Evolutionary conservation across 30 jellyfish, hydroid and myxozoan species (phyloP).

Genomic region (Turritopsis dohrnii): DNA sequence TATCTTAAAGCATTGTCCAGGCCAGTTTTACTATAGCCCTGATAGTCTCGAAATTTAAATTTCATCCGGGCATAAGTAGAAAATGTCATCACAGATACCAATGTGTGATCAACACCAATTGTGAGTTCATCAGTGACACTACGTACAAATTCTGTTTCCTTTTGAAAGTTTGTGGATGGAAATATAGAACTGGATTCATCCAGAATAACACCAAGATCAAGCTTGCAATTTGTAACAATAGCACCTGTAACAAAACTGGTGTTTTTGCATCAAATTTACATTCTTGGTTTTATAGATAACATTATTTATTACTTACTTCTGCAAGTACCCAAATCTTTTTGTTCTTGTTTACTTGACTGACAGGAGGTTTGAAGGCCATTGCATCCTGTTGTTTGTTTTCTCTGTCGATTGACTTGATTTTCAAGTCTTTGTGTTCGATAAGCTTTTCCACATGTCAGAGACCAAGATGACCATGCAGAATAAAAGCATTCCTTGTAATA

Average conservation of each 20-base stretch:
- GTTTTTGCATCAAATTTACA: not conserved
- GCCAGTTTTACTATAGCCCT: constrained; percentile 42
- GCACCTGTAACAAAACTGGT: not conserved
- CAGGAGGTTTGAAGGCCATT: constrained; percentile 24
- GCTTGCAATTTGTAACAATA: constrained; percentile 14
- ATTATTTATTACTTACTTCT: not conserved
- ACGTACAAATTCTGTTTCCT: constrained; percentile 49
- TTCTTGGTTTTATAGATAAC: too few species aligned
- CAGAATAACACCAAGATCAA: constrained; percentile 59
- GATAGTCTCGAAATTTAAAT: constrained; percentile 43
- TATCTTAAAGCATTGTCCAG: constrained; percentile 38
- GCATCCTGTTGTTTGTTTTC: constrained; percentile 18
- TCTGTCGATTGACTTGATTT: not conserved
- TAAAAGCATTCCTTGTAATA: constrained; percentile 20
- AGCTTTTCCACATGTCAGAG: constrained; percentile 17
- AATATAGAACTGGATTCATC: constrained; percentile 61
- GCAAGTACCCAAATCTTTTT: constrained; percentile 13
- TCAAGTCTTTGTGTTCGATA: not conserved
- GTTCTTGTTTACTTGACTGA: not conserved
- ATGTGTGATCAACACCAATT: constrained; percentile 35
- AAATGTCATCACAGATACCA: constrained; percentile 64
- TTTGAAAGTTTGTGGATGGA: constrained; percentile 38
- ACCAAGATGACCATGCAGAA: constrained; percentile 25
- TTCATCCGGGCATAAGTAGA: constrained; percentile 55
- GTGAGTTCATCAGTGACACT: constrained; percentile 45